Base-by-base conservation (phyloP, 2,113 vertebrate species). In the Paraplagusia blochii region DNA sequence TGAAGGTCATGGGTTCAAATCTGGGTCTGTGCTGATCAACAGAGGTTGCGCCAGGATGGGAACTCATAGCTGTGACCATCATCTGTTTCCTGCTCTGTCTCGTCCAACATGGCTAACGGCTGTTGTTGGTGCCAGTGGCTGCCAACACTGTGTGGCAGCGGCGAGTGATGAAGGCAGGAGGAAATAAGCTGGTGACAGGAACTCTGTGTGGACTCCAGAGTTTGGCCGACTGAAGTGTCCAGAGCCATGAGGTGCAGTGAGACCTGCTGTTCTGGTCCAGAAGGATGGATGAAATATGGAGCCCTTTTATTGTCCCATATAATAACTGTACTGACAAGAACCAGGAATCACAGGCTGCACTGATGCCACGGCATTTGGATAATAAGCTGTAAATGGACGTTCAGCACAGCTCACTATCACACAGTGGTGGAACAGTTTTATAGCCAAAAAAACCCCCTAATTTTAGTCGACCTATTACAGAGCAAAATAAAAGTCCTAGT, bases 301-400 rank as follows among this genome's bases (percentile, higher is more conserved):
- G 70, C 70, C 65, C 53, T 68, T 79, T 83, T 86, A 81, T 86
- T 87, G 83, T 78, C 63, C 69, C 34, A 7, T 59, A 62, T 88
- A 86, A 88, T 88, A 76, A 78, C 73, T 64, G 69, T 75, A 86
- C 80, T 90, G 90, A 90, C 86, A 89, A 81, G 77, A 51, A 8
- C 48, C 57, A 40, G 70, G 64, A 82, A 71, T 88, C 84, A 83
- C 76, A 75, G 76, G 58, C 71, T 59, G 62, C 63, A 72, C 72
- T 80, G 88, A 88, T 84, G 84, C 56, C 74, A 29, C 79, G 87
- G 75, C 89, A 89, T 90, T 89, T 89, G 68, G 81, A 82, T 90
- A 87, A 90, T 89, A 85, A 83, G 77, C 70, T 58, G 66, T 88
- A 85, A 87, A 88, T 72, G 77, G 46, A 64, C 44, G 83, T 86